phyloP scores from a whole-genome alignment of 2,888 invertebrate species.

The Dione juno region DNA sequence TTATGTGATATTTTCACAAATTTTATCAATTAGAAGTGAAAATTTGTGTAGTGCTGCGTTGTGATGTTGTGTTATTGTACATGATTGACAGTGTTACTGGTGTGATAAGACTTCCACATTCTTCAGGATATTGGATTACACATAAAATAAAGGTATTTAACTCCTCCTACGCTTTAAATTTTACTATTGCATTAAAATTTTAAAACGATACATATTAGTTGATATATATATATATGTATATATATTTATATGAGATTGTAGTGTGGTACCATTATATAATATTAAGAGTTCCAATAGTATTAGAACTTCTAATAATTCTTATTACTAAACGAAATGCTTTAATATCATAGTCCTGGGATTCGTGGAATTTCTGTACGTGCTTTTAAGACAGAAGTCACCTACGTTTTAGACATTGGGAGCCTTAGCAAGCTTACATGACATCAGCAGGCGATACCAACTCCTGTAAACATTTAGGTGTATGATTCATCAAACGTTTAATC shows the following conservation, averaged over 20 bases:
- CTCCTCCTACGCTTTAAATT: conserved; percentile 70
- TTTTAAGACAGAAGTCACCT: conserved; percentile 51
- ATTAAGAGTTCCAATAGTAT: conserved; percentile 54
- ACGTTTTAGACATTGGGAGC: conserved; percentile 53
- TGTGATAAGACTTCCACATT: conserved; percentile 78
- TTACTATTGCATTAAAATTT: conserved; percentile 41
- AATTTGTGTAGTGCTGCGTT: conserved; percentile 79
- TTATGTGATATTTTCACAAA: conserved; percentile 81
- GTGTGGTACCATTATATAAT: conserved; percentile 72
- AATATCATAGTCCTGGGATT: conserved; percentile 54
- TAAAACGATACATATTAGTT: conserved; percentile 28
- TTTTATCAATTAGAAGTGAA: conserved; percentile 78
- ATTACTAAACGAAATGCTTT: conserved; percentile 30
- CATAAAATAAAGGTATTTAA: conserved; percentile 80
- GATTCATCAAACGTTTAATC: conserved; percentile 62
- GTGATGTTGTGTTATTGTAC: conserved; percentile 78
- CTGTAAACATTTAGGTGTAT: conserved; percentile 68
- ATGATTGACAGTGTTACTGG: conserved; percentile 77
- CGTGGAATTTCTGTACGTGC: conserved; percentile 58
- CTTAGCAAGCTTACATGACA: conserved; percentile 67
- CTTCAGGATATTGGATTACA: conserved; percentile 83
- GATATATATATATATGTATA: neutral
- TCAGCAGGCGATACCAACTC: conserved; percentile 71
- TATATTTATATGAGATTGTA: too few species aligned
- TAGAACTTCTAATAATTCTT: conserved; percentile 44